Conservation (phyloP, 2,888 invertebrate species). For the Ophion costatus region DNA sequence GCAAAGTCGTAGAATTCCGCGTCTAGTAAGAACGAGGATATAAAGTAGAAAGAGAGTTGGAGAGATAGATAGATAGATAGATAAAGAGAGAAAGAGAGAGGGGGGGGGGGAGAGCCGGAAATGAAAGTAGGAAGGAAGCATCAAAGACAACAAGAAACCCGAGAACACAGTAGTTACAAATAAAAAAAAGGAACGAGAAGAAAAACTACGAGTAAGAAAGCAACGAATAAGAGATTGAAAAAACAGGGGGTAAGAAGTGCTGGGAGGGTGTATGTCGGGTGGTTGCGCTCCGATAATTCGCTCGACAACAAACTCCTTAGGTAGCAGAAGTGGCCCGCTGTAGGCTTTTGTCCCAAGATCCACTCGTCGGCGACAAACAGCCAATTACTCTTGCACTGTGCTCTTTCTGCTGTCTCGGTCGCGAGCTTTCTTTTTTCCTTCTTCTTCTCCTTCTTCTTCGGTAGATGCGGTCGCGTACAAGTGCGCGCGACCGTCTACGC, state of each 20-base stretch:
- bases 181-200: conserved; percentile 1
- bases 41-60: not conserved
- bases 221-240: conserved; percentile 3
- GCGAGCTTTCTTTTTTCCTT: conserved; percentile 5
- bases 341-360: conserved; percentile 40
- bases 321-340: conserved; percentile 34
- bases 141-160: not conserved
- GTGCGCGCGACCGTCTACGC: not conserved
- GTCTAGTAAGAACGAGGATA: not conserved
- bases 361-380: conserved; percentile 59
- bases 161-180: not conserved
- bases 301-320: conserved; percentile 58
- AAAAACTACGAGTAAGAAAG: conserved; percentile 22
- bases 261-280: not conserved
- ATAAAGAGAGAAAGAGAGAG: not conserved
- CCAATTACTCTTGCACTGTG: conserved; percentile 62
- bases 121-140: not conserved
- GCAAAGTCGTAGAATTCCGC: not conserved
- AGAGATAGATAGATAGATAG: not conserved
- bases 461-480: conserved; percentile 2
- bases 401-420: conserved; percentile 39
- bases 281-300: conserved; percentile 52
- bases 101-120: not conserved
- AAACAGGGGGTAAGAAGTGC: conserved; percentile 10
- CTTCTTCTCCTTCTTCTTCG: not conserved